phyloP scores from a whole-genome alignment of 2,888 invertebrate genomes.

The Pterobdella sp. region DNA sequence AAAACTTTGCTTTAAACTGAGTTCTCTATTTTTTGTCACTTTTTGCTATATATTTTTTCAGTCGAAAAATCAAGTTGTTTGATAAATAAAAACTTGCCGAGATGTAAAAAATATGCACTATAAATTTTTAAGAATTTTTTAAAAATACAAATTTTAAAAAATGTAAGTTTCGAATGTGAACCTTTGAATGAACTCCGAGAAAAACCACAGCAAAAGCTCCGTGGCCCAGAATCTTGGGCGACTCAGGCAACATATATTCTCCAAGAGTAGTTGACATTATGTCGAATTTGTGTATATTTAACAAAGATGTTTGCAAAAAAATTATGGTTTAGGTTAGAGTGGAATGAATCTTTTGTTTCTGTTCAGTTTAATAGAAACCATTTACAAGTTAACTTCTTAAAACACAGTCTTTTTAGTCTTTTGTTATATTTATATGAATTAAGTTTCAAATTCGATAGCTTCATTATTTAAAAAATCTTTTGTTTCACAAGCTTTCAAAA shows the following conservation, averaged over 20 bases:
- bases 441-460: no score
- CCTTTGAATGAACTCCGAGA: conserved; percentile 17
- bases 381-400: no score
- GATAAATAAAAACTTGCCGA: background rate
- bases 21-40: background rate
- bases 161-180: background rate
- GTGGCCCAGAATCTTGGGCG: conserved; percentile 6
- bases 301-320: background rate
- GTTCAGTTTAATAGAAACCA: background rate
- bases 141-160: background rate
- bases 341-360: conserved; percentile 3
- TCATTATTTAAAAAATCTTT: no score
- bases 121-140: no score
- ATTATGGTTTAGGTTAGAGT: background rate
- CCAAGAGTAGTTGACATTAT: background rate
- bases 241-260: background rate
- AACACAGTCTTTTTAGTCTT: background rate
- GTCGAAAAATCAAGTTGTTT: background rate
- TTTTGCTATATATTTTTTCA: background rate
- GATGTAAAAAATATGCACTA: no score
- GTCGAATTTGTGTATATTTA: background rate
- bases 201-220: conserved; percentile 22
- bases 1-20: no score
- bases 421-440: background rate
- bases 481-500: no score